These are phyloP conservation scores for Rhagonycha fulva DNA, from an alignment of 2,888 invertebrate species.

Conservation along the genomic window DNA sequence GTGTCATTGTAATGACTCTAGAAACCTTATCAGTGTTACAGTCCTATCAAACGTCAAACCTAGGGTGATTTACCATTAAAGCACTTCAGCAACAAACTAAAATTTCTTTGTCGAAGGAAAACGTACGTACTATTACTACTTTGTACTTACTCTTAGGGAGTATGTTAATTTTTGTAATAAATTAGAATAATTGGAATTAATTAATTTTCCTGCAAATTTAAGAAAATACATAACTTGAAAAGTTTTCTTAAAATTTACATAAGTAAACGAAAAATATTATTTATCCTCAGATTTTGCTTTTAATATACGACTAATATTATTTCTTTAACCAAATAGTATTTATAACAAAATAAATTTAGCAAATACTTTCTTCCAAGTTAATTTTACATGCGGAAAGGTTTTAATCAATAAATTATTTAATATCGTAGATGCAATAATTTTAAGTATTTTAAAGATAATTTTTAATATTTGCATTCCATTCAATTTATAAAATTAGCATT, in stretches of 20 bases:
- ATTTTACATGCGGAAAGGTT: neutral
- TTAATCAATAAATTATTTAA: neutral
- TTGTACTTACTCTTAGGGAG: neutral
- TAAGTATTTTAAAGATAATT: neutral
- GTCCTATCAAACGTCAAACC: conserved; percentile 21
- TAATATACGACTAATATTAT: neutral
- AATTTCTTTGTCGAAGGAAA: neutral
- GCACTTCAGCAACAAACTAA: conserved; percentile 8
- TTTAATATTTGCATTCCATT: neutral
- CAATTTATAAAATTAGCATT: neutral
- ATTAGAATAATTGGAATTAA: neutral
- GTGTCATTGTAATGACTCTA: conserved; percentile 32
- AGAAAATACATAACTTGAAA: neutral
- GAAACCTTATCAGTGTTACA: conserved; percentile 31
- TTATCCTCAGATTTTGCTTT: neutral
- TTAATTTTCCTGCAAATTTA: neutral
- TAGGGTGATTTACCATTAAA: conserved; percentile 21
- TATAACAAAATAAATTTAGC: neutral
- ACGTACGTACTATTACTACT: neutral
- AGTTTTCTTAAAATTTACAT: neutral
- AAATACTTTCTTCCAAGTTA: neutral
- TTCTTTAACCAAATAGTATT: neutral
- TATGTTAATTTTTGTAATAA: neutral
- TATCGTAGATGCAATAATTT: neutral
- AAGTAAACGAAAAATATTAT: neutral